Conservation (phyloP, 2,113 vertebrate genomes). For the Otocyon megalotis region DNA sequence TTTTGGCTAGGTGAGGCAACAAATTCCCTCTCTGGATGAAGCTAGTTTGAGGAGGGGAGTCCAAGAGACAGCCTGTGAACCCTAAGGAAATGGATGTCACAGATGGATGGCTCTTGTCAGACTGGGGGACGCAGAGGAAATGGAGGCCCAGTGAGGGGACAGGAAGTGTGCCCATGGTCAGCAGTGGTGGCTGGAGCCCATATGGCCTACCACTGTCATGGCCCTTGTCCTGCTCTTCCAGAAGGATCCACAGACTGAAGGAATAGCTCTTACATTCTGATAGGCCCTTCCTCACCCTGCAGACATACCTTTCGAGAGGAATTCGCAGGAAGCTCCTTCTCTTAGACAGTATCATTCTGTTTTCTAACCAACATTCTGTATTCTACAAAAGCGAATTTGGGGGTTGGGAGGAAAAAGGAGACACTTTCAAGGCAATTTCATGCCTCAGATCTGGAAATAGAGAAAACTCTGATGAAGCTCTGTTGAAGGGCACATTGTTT, state of each 20-base stretch:
- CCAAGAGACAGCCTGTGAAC: background rate
- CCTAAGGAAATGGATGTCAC: background rate
- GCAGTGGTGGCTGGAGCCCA: background rate
- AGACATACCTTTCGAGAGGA: background rate
- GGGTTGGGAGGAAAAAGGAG: background rate
- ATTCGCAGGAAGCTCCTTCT: background rate
- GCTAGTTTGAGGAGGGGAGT: background rate
- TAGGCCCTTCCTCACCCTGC: accelerated
- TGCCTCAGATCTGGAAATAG: conserved; percentile 35
- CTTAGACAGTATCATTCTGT: background rate
- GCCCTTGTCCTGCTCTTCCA: background rate
- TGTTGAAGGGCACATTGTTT: conserved; percentile 59
- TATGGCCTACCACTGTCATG: background rate
- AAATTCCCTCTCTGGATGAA: background rate
- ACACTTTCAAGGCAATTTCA: conserved; percentile 57
- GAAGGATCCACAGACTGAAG: background rate
- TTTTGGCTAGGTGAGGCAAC: background rate
- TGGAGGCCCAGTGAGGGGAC: background rate
- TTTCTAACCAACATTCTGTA: background rate
- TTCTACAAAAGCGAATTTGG: background rate
- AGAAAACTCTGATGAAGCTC: conserved; percentile 34
- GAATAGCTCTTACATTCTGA: too few relatives aligned
- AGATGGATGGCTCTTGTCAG: background rate
- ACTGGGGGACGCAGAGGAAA: background rate
- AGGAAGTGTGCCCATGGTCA: accelerated